These are phyloP conservation scores for Cygnus atratus DNA, from an alignment of 2,113 vertebrate species.

Conservation along the genomic window DNA sequence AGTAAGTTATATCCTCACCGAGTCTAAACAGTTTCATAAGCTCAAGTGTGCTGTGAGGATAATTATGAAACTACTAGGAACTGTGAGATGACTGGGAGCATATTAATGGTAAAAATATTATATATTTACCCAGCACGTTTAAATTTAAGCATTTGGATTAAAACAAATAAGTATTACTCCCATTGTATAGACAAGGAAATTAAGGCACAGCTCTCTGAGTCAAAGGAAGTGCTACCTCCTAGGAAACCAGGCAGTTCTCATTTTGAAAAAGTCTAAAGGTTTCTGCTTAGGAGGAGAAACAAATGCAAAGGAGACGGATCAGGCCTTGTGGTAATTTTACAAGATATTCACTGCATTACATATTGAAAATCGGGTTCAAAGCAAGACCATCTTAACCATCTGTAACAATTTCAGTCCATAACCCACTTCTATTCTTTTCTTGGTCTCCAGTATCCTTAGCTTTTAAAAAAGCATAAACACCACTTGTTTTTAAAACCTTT, in stretches of 20 bases:
- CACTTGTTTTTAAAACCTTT: not conserved
- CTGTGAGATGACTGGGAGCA: not conserved
- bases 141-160: not conserved
- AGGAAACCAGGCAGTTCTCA: not conserved
- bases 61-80: not conserved
- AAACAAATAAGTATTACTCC: not conserved
- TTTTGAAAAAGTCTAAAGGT: no score
- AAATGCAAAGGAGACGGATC: not conserved
- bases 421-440: not conserved
- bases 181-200: not conserved
- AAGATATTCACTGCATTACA: rapidly evolving
- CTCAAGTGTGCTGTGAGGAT: not conserved
- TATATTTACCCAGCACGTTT: not conserved
- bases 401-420: not conserved
- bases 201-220: not conserved
- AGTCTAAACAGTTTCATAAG: not conserved
- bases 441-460: not conserved
- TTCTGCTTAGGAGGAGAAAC: not conserved
- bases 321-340: not conserved
- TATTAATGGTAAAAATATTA: not conserved
- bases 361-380: not conserved
- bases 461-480: not conserved
- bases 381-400: not conserved
- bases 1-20: rapidly evolving
- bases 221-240: not conserved